Evolutionary conservation across 2,888 invertebrate species (phyloP).

Genomic region (Clistopyga incitator): DNA sequence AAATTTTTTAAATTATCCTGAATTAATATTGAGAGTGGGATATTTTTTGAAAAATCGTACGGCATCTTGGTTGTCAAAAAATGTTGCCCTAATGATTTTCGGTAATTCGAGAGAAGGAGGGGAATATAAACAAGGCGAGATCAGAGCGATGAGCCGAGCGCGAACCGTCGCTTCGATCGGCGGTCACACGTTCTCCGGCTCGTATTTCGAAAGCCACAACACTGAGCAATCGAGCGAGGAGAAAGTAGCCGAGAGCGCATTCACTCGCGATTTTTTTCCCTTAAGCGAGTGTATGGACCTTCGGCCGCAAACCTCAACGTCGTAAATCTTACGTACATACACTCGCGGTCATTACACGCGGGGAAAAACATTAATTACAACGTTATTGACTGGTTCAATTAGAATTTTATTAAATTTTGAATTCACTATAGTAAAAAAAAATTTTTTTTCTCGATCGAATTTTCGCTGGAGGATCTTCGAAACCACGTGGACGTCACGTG

Average conservation of each 20-base stretch:
- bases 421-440: too few relatives aligned
- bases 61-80: conserved; percentile 56
- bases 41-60: conserved; percentile 37
- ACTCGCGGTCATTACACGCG: background rate
- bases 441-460: background rate
- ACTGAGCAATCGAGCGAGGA: conserved; percentile 33
- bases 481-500: conserved; percentile 27
- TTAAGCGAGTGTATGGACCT: conserved; percentile 9
- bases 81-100: conserved; percentile 17
- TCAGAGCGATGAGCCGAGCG: conserved; percentile 33
- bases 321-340: conserved; percentile 13
- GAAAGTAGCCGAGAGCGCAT: conserved; percentile 51
- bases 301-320: conserved; percentile 4
- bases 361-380: background rate
- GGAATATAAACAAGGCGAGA: conserved; percentile 25
- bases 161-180: conserved; percentile 32
- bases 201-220: conserved; percentile 49
- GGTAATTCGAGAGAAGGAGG: background rate
- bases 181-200: conserved; percentile 43
- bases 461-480: background rate
- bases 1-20: too few relatives aligned
- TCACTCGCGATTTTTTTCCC: conserved; percentile 47
- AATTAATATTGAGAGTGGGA: too few relatives aligned
- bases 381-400: too few relatives aligned
- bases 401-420: too few relatives aligned